Conservation (phyloP, 2,113 vertebrate genomes). For the Macrotus californicus region DNA sequence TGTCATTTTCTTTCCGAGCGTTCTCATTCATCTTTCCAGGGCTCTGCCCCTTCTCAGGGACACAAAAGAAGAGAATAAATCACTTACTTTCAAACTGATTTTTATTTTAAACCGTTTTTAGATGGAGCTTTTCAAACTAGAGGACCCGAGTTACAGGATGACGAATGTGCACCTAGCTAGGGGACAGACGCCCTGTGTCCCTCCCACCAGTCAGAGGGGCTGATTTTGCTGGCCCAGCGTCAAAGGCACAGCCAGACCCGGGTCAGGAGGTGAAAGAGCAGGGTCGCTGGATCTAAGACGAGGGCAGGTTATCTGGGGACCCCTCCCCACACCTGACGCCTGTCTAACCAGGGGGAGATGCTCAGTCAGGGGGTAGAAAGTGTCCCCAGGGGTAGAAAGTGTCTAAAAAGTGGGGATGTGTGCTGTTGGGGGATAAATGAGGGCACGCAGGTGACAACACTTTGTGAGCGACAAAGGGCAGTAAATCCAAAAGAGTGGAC, state of each 20-base stretch:
- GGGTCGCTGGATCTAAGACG: neutral
- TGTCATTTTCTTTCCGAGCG: neutral
- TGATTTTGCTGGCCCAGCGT: neutral
- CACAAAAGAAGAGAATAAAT: neutral
- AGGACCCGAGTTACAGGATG: neutral
- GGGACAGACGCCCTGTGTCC: neutral
- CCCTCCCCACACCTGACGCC: neutral
- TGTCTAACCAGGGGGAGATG: neutral
- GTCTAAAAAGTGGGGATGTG: neutral
- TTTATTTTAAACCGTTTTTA: neutral
- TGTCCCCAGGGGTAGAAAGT: neutral
- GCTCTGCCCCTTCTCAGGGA: neutral
- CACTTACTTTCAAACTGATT: neutral
- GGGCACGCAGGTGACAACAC: no score
- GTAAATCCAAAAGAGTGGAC: neutral
- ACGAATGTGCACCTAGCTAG: neutral
- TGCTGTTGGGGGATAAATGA: neutral
- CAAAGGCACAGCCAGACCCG: neutral
- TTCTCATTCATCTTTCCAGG: neutral
- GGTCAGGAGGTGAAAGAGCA: neutral
- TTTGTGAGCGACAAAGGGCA: neutral
- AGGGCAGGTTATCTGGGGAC: neutral
- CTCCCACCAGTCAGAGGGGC: neutral
- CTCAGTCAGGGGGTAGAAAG: no score
- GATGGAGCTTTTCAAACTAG: neutral